Conservation (phyloP, 2,113 vertebrate genomes). For the Spheniscus mendiculus region DNA sequence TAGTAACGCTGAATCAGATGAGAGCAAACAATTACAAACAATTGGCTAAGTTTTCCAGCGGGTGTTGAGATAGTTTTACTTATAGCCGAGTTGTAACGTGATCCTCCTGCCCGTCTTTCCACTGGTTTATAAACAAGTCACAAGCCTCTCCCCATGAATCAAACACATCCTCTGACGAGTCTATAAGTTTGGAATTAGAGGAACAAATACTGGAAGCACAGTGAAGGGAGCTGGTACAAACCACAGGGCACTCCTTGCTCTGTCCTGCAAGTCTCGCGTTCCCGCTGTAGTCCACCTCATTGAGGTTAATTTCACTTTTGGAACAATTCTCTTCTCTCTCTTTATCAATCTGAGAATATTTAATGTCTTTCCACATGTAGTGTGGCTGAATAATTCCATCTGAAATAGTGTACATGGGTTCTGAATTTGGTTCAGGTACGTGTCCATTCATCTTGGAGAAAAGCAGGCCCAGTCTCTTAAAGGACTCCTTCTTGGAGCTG, state of each 20-base stretch:
- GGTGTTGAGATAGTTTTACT: conserved; percentile 56
- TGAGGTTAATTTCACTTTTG: conserved; percentile 88
- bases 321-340: conserved; percentile 81
- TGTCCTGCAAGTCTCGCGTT: conserved; percentile 76
- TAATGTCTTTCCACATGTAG: conserved; percentile 88
- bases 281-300: conserved; percentile 84
- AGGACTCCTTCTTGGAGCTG: conserved; percentile 85
- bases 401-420: conserved; percentile 90
- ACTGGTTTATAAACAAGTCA: conserved; percentile 88
- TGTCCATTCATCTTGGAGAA: conserved; percentile 91
- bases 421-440: conserved; percentile 77
- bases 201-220: conserved; percentile 93
- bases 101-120: conserved; percentile 90
- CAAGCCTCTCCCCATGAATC: conserved; percentile 92
- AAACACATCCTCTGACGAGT: conserved; percentile 93
- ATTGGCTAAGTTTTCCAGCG: conserved; percentile 48
- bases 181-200: conserved; percentile 92
- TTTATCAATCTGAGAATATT: conserved; percentile 80
- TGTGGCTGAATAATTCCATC: conserved; percentile 89
- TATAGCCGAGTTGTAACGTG: conserved; percentile 94
- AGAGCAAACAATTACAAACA: conserved; percentile 63
- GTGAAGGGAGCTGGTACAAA: conserved; percentile 92
- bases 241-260: conserved; percentile 83
- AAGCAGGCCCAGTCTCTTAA: conserved; percentile 89
- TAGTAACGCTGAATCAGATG: conserved; percentile 39